Base-by-base conservation (phyloP, 2,797 vertebrate species). In the Galaxias olidus region DNA sequence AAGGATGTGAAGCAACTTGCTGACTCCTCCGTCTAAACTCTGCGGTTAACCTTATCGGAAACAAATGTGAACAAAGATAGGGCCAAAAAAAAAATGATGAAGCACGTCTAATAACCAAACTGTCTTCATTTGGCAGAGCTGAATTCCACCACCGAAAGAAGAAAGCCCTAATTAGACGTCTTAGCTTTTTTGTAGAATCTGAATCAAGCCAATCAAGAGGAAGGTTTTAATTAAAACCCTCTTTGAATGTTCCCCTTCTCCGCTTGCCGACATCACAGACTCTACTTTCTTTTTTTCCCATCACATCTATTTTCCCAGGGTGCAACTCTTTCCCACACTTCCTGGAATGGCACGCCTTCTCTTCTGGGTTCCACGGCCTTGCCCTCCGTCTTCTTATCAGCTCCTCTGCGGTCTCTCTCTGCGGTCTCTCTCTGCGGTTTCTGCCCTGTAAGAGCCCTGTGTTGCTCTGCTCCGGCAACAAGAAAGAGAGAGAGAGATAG, bases 311-410 rank as follows among this genome's bases (percentile, higher is more conserved):
- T 79, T 69, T 78, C 81, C 71, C 84, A 80, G 84, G 71, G 64
- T 73, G 74, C 65, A 68, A 81, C 76, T 66, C 65, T 79, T 88
- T 90, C 88, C 87, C 87, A 87, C 86, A 88, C 84, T 87, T 74
- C 57, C 4, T 68, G 63, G 74, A 84, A 77, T 72, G 74, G 71
- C 79, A 83, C 81, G 56, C 59, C 66, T 72, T 73, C 73, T 78
- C 79, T 77, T 81, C 56, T 62, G 13, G 57, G 69, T 68, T 87
- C 80, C 80, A 81, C 82, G 85, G 71, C 76, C 79, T 67, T 72
- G 77, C 86, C 85, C 78, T 73, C 20, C 30, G n/a, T n/a, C n/a
- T n/a, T 81, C 81, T 88, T 86, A 90, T 88, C 86, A 74, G 76
- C 73, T 63, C 69, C 49, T 6, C 53, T 59, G 81, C 63, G 70